Conservation (phyloP, 2,113 vertebrate species). For the Rattus norvegicus region DNA sequence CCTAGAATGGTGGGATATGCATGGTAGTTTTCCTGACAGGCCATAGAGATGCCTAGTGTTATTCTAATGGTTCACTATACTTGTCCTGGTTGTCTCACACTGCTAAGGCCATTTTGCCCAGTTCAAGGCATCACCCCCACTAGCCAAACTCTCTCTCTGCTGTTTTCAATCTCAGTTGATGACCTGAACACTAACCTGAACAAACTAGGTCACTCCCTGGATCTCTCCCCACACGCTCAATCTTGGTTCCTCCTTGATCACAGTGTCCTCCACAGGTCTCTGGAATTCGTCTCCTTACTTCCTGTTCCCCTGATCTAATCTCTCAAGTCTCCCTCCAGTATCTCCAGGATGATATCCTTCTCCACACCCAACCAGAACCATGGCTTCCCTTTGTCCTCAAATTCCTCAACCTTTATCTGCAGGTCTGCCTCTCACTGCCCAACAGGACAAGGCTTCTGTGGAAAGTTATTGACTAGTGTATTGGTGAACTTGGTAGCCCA, state of each 20-base stretch:
- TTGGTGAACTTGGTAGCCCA: neutral
- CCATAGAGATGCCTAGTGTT: neutral
- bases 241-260: accelerated
- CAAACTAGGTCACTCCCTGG: neutral
- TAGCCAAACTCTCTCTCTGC: neutral
- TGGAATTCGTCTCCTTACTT: accelerated
- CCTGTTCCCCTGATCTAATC: neutral
- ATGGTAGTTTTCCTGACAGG: accelerated
- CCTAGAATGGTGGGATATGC: accelerated
- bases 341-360: accelerated
- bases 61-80: neutral
- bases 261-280: neutral
- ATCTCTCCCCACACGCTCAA: neutral
- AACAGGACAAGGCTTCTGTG: neutral
- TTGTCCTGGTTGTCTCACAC: neutral
- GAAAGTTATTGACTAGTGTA: neutral
- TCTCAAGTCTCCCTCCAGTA: neutral
- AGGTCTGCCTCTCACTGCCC: neutral
- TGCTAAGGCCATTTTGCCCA: too few relatives aligned
- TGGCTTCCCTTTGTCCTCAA: neutral
- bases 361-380: neutral
- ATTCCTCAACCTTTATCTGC: neutral
- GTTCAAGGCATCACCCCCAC: neutral
- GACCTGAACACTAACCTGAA: neutral
- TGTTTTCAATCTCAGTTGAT: neutral